Evolutionary conservation across 92 coral and sea anemone species (phyloP).

Genomic region (Blastomussa wellsi): DNA sequence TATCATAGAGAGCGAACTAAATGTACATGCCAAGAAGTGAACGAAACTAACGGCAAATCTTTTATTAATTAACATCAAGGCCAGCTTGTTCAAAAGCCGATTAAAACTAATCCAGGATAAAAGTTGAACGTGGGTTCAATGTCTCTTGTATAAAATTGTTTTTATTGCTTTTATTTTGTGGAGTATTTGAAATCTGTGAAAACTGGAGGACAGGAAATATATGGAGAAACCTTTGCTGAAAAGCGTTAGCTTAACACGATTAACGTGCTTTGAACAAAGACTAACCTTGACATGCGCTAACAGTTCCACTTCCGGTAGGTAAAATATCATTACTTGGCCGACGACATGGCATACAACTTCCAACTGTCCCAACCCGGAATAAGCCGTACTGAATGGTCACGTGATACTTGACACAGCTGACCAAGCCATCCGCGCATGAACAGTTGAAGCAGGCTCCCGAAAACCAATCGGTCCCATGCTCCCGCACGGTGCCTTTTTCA

Average conservation of each 20-base stretch:
- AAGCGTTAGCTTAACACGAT: too few species aligned
- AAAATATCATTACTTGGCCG: constrained; percentile 19
- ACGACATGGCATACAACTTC: constrained; percentile 32
- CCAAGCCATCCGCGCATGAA: constrained; percentile 36
- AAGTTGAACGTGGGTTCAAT: too few species aligned
- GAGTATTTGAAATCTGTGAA: too few species aligned
- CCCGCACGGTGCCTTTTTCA: constrained; percentile 27
- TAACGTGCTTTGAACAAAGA: too few species aligned
- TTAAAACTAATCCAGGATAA: too few species aligned
- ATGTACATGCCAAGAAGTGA: too few species aligned
- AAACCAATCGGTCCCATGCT: constrained; percentile 47
- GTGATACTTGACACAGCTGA: constrained; percentile 40
- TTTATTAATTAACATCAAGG: too few species aligned
- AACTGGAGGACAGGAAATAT: background rate
- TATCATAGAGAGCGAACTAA: background rate
- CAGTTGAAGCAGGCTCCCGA: constrained; percentile 51
- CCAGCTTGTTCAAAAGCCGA: too few species aligned
- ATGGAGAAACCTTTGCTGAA: too few species aligned
- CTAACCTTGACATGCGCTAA: constrained; percentile 32
- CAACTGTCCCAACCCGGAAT: constrained; percentile 15
- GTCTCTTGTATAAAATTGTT: too few species aligned
- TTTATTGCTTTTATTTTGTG: too few species aligned
- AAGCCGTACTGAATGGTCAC: constrained; percentile 43
- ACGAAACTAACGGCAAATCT: too few species aligned
- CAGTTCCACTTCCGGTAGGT: constrained; percentile 35